Base-by-base conservation (phyloP, 2,113 vertebrate species). In the Entelurus aequoreus region DNA sequence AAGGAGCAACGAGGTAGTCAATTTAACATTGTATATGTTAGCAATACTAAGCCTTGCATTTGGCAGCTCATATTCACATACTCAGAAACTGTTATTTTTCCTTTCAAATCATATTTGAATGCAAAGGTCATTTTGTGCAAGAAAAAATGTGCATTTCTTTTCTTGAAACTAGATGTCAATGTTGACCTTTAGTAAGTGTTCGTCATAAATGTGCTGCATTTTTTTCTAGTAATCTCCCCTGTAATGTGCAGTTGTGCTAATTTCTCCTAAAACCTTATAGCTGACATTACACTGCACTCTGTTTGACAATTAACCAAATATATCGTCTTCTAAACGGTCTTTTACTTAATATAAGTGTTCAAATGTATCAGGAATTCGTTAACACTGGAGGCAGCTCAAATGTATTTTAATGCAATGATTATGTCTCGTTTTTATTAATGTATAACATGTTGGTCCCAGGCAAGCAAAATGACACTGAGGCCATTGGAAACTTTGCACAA, bases 251-350 rank as follows among this genome's bases (percentile, higher is more conserved):
- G 66, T 65, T 52, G 9, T 46, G 37, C 46, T 64, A 67, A 67
- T 71, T 71, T 67, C 63, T 63, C 53, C 76, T 84, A 79, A 82
- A 76, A 62, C 37, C 69, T 71, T 72, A 67, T 75, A 60, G 51
- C 68, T 72, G 71, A 71, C 68, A 72, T 63, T 67, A 74, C 55
- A 66, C 62, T 44, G 42, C 74, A 65, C 59, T 69, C 60, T 4
- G 36, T 8, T 50, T 74, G 28, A 28, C 28, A 28, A 28, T 28
- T 28, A 28, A 28, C 2, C 28, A 28, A 28, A 1, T 3, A 28
- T 28, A 28, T 28, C 3, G 21, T 28, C 28, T 28, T 28, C 28
- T 28, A 28, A 28, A 28, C 28, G 28, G 28, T 28, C 28, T 28
- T 28, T 2, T 28, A 28, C 28, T 28, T 28, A 28, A 19, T 19